Percentiles rank a stretch among this genome's conserved stretches.
Conservation (phyloP, 2,797 vertebrate species). For the Loriculus beryllinus region DNA sequence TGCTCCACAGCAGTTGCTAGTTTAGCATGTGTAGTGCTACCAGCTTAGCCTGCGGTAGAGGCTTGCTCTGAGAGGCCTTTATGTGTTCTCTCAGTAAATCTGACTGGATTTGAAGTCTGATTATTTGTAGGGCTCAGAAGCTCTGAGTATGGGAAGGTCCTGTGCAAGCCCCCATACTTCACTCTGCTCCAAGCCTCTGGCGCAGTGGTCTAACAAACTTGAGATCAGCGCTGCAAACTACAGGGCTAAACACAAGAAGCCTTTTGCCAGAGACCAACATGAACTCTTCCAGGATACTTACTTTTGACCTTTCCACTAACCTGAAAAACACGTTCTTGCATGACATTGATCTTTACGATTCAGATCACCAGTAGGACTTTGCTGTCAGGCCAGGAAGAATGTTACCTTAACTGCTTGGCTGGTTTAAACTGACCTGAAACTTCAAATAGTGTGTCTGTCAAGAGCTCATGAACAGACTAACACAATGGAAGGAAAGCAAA, state of each 20-base stretch:
- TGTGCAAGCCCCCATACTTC: background rate
- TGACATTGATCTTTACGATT: background rate
- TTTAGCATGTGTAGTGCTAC: background rate
- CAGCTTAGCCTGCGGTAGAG: background rate
- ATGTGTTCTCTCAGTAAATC: background rate
- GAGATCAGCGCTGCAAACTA: background rate
- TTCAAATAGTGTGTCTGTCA: background rate
- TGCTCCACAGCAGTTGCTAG: background rate
- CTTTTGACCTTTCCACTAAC: constrained; percentile 5
- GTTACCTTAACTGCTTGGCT: background rate
- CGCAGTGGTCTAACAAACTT: background rate
- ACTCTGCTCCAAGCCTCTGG: background rate
- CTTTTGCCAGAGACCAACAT: background rate
- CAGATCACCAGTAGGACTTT: background rate
- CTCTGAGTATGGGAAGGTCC: background rate
- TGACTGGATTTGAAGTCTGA: background rate
- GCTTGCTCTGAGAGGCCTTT: background rate
- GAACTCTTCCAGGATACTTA: background rate
- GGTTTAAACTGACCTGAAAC: background rate
- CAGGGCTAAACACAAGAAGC: background rate
- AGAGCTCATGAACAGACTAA: background rate
- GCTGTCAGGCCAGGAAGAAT: background rate
- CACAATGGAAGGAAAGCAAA: background rate
- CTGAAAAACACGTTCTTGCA: background rate
- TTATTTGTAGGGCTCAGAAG: background rate